A percentile compares a stretch with the other conserved stretches of the same genome.
These are phyloP conservation scores for Speoplatyrhinus poulsoni DNA, from an alignment of 2,113 vertebrate species.

Conservation along the genomic window DNA sequence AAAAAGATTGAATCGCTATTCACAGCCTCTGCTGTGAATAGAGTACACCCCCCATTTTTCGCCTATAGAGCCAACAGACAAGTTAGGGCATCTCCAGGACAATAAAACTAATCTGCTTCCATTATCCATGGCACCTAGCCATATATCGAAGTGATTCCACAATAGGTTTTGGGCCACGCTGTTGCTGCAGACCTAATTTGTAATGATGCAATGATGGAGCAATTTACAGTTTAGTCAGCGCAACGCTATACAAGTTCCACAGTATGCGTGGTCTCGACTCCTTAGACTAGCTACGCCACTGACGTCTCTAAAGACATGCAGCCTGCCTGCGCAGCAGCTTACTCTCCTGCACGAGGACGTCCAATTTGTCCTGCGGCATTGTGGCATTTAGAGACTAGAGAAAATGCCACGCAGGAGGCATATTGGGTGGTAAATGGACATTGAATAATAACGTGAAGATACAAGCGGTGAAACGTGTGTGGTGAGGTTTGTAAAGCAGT, in stretches of 20 bases:
- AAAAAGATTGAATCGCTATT: slow-evolving; percentile 14
- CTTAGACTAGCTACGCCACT: slow-evolving; percentile 14
- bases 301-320: slow-evolving; percentile 26
- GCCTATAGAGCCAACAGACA: too few relatives aligned
- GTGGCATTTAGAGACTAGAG: background rate
- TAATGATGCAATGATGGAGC: slow-evolving; percentile 39
- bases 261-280: slow-evolving; percentile 12
- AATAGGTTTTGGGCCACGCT: slow-evolving; percentile 9
- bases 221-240: slow-evolving; percentile 35
- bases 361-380: slow-evolving; percentile 21
- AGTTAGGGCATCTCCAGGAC: too few relatives aligned
- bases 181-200: slow-evolving; percentile 42
- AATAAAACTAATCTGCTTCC: too few relatives aligned
- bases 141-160: slow-evolving; percentile 40
- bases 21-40: background rate
- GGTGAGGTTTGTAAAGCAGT: background rate
- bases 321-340: slow-evolving; percentile 16
- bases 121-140: slow-evolving; percentile 13
- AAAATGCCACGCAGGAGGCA: slow-evolving; percentile 21
- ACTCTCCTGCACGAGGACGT: slow-evolving; percentile 8
- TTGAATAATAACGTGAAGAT: slow-evolving; percentile 1
- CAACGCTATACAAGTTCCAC: slow-evolving; percentile 9
- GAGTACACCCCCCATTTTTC: background rate
- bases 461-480: background rate
- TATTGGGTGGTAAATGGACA: background rate